Percentiles rank a stretch among this genome's conserved stretches.
These are phyloP conservation scores for Lomographa bimaculata DNA, from an alignment of 2,888 invertebrate species.

Conservation along the genomic window DNA sequence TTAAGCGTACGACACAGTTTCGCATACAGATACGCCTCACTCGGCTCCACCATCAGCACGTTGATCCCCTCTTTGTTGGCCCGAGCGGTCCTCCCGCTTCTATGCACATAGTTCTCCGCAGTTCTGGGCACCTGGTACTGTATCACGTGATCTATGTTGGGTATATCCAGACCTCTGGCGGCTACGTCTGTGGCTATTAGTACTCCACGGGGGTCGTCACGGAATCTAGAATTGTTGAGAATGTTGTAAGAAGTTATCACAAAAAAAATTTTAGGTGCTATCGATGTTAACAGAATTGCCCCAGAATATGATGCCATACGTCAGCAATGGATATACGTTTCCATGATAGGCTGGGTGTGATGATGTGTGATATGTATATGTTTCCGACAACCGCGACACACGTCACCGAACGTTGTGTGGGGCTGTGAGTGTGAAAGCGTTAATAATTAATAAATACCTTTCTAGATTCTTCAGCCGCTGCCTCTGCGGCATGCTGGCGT, in stretches of 20 bases:
- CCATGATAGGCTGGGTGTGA: no score
- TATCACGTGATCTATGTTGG: slow-evolving; percentile 95
- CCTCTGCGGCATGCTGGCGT: slow-evolving; percentile 96
- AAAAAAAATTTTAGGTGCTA: no score
- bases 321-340: no score
- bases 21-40: slow-evolving; percentile 90
- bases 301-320: no score
- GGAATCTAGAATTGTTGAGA: slow-evolving; percentile 87
- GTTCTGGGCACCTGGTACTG: slow-evolving; percentile 98
- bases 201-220: slow-evolving; percentile 87
- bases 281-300: no score
- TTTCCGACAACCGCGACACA: no score
- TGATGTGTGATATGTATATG: no score
- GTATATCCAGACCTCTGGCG: slow-evolving; percentile 97
- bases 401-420: no score
- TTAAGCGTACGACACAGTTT: slow-evolving; percentile 93
- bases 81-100: slow-evolving; percentile 98
- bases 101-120: slow-evolving; percentile 97
- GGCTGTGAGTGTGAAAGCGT: no score
- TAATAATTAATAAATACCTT: no score
- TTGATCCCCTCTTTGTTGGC: slow-evolving; percentile 95
- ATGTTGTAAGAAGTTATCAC: no score
- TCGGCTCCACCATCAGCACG: slow-evolving; percentile 94
- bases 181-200: slow-evolving; percentile 98
- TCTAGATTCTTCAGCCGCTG: slow-evolving; percentile 97